Conservation (phyloP, 2,888 invertebrate species). For the Agrotis clavis region DNA sequence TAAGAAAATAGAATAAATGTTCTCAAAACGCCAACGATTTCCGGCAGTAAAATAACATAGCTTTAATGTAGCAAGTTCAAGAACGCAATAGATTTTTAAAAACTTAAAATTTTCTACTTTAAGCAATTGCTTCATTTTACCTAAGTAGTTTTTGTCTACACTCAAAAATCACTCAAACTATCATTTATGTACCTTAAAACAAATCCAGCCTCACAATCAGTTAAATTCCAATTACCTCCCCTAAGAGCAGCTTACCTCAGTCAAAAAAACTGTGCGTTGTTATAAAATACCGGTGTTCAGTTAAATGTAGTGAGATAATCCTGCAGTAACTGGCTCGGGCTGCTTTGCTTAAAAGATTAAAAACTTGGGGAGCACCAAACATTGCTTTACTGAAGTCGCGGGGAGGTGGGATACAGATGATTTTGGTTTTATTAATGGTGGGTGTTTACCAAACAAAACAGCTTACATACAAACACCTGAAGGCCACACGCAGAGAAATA, state of each 20-base stretch:
- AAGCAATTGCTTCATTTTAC: not conserved
- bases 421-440: conserved; percentile 14
- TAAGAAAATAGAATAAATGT: conserved; percentile 28
- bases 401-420: not conserved
- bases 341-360: conserved; percentile 79
- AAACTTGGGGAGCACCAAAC: conserved; percentile 72
- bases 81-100: not conserved
- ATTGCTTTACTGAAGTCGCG: conserved; percentile 28
- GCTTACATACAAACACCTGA: too few species aligned
- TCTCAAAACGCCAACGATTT: not conserved
- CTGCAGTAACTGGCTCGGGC: conserved; percentile 72
- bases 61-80: not conserved
- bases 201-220: not conserved
- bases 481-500: too few species aligned
- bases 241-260: conserved; percentile 41
- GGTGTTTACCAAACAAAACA: too few species aligned
- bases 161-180: too few species aligned
- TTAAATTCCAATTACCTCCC: conserved; percentile 10
- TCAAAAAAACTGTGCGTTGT: conserved; percentile 56
- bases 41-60: not conserved
- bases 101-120: too few species aligned
- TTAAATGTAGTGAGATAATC: conserved; percentile 82
- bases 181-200: not conserved
- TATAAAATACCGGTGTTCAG: conserved; percentile 72
- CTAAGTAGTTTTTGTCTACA: not conserved